Evolutionary conservation across 1,140 invertebrate species (phyloP).

Genomic region (Paraescarpia echinospica): DNA sequence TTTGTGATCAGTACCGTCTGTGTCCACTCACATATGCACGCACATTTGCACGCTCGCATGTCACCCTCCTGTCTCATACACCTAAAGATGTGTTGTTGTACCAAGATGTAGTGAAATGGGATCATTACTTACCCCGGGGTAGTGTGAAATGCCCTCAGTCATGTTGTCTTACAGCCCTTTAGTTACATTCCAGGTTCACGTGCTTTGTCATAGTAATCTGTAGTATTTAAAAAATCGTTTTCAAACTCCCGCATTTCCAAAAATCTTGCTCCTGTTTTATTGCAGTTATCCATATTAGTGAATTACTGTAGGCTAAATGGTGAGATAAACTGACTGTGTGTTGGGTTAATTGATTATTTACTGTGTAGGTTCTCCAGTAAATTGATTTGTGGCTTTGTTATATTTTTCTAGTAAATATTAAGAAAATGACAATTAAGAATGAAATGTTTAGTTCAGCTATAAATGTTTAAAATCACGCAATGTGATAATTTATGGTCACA

Average conservation of each 20-base stretch:
- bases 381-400: too few relatives aligned
- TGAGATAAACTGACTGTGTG: too few relatives aligned
- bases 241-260: not conserved
- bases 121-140: not conserved
- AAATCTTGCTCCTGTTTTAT: not conserved
- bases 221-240: not conserved
- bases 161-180: not conserved
- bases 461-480: too few relatives aligned
- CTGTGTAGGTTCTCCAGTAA: too few relatives aligned
- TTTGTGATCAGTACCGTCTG: not conserved
- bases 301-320: too few relatives aligned
- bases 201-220: not conserved
- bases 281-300: not conserved
- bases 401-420: too few relatives aligned
- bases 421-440: too few relatives aligned
- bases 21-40: not conserved
- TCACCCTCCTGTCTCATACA: not conserved
- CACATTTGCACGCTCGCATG: not conserved
- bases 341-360: too few relatives aligned
- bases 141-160: not conserved
- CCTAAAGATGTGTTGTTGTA: not conserved
- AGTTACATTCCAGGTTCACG: not conserved
- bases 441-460: too few relatives aligned
- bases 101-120: not conserved
- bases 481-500: not conserved